Percentiles rank a stretch among this genome's conserved stretches.
Conservation (phyloP, 2,888 invertebrate species). For the Drosophila dives region DNA sequence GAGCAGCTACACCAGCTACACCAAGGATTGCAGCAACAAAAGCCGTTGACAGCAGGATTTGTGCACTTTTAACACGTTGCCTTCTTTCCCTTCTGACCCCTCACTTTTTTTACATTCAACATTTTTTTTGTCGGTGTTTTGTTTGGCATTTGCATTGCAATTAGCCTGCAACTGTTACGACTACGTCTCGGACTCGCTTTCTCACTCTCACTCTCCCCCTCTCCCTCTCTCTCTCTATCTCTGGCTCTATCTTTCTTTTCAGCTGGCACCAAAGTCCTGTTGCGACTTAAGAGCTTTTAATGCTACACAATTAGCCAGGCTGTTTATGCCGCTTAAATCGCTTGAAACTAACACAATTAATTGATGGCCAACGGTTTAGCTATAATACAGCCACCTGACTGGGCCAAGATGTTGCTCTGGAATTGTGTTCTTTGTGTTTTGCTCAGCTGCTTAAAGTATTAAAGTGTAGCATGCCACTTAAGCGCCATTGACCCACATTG, state of each 20-base stretch:
- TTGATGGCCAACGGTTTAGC: constrained; percentile 44
- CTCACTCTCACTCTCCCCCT: neutral
- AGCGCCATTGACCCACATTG: constrained; percentile 58
- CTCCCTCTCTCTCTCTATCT: neutral
- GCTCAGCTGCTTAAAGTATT: constrained; percentile 10
- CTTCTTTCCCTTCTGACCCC: constrained; percentile 20
- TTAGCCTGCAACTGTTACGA: constrained; percentile 65
- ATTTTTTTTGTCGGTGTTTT: constrained; percentile 52
- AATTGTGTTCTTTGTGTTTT: constrained; percentile 21
- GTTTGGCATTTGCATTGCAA: constrained; percentile 77
- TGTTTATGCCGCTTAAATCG: constrained; percentile 61
- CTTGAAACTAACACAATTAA: constrained; percentile 63
- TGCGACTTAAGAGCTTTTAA: constrained; percentile 61
- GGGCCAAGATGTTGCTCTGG: constrained; percentile 5
- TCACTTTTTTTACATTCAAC: constrained; percentile 13
- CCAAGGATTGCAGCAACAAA: constrained; percentile 24
- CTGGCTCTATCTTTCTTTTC: neutral
- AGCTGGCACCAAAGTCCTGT: constrained; percentile 8
- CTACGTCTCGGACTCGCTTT: constrained; percentile 20
- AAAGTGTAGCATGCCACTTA: constrained; percentile 41
- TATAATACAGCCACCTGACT: constrained; percentile 32
- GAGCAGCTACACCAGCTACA: constrained; percentile 29
- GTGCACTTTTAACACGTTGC: constrained; percentile 71
- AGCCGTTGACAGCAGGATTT: constrained; percentile 64
- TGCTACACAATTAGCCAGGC: constrained; percentile 68